Percentiles rank a stretch among this genome's conserved stretches.
Evolutionary conservation across 2,797 vertebrate species (phyloP).

Genomic region (Sebastes kiyomatsui): DNA sequence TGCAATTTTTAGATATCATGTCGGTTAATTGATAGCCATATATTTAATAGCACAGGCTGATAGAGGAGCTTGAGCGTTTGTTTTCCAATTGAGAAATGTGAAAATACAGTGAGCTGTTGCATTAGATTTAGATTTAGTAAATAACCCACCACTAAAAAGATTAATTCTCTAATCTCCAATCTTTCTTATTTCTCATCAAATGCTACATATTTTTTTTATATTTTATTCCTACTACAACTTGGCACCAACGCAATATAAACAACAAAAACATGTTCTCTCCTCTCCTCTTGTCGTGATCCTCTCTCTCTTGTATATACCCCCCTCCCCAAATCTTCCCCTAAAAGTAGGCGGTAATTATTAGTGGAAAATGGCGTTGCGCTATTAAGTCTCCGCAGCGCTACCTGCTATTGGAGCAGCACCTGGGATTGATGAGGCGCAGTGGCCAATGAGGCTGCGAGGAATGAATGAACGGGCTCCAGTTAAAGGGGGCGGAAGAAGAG

Average conservation of each 20-base stretch:
- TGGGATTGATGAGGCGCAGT: conserved; percentile 86
- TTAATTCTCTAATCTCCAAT: neutral
- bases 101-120: neutral
- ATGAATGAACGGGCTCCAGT: conserved; percentile 86
- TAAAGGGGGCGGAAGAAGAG: conserved; percentile 91
- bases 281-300: conserved; percentile 56
- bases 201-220: neutral
- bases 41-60: neutral
- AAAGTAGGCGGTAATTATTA: conserved; percentile 88
- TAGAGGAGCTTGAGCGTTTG: no score
- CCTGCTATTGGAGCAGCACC: conserved; percentile 83
- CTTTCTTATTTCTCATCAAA: neutral
- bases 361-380: conserved; percentile 85
- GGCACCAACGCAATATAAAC: conserved; percentile 38
- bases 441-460: conserved; percentile 88
- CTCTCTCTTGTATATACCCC: conserved; percentile 33
- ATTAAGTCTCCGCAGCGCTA: conserved; percentile 81
- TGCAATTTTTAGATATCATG: neutral
- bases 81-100: neutral
- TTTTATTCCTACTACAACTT: neutral
- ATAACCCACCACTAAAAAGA: neutral
- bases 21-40: neutral
- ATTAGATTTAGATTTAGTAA: neutral
- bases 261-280: conserved; percentile 43
- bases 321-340: conserved; percentile 65